Base-by-base conservation (phyloP, 2,113 vertebrate genomes). In the Chloroceryle aenea region DNA sequence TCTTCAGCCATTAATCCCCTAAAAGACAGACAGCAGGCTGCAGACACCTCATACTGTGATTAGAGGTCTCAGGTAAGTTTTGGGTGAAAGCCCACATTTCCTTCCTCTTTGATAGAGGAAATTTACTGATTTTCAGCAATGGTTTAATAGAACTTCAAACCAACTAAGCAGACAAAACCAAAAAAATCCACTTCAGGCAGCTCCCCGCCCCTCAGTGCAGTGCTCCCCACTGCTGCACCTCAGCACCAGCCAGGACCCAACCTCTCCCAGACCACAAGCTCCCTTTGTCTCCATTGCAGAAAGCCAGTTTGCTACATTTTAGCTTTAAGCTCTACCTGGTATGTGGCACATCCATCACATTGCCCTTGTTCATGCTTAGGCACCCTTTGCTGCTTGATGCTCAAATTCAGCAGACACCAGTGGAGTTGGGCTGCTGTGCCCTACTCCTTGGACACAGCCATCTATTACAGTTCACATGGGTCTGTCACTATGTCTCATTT, bases 331-430 rank as follows among this genome's bases (percentile, higher is more conserved):
- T 58, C 50, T 53, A 1, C 12, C 56, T 40, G 48, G 26, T 10
- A 3, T 0, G 0, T 8, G 29, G 38, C 53, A 43, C 66, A 67
- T 76, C 81, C 43, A 64, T 61, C 78, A 56, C 4, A 0, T 3
- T 26, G 17, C 38, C 43, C 74, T 72, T 8, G 0, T 23, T 48
- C 30, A 4, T 10, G 47, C 52, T 61, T 4, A 20, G 43, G 32
- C 62, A 55, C 18, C 85, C n/a, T 59, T 55, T 82, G 38, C 69
- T 38, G 73, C 42, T 50, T 56, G 77, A 47, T 8, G 4, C 87
- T 53, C 50, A 9, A 15, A 42, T 66, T 10, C 53, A 61, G 83
- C 73, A 34, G 74, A 3, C 14, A 10, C 12, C 59, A 3, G 69
- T 7, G 38, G 40, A 45, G 52, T 3, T 12, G 32, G 63, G 87